A percentile compares a stretch with the other conserved stretches of the same genome.
Evolutionary conservation across 2,888 invertebrate species (phyloP).

Genomic region (Hemistola chrysoprasaria): DNA sequence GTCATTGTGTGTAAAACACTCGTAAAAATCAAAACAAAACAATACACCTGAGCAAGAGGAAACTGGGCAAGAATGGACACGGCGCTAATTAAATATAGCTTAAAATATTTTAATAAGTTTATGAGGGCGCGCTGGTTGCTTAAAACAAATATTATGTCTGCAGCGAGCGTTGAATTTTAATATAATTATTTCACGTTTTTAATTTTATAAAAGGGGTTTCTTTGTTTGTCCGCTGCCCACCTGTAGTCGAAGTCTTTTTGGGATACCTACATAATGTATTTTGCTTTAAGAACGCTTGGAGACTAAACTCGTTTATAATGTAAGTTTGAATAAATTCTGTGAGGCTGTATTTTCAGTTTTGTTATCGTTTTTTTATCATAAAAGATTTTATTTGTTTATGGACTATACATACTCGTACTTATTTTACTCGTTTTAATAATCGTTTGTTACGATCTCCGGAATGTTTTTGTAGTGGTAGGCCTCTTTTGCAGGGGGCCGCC

Average conservation of each 20-base stretch:
- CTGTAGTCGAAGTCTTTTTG: conserved; percentile 13
- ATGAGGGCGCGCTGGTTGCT: conserved; percentile 62
- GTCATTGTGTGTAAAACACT: conserved; percentile 13
- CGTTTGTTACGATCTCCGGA: too few relatives aligned
- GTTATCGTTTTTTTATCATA: too few relatives aligned
- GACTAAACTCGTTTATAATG: too few relatives aligned
- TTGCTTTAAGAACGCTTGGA: too few relatives aligned
- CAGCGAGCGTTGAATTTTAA: conserved; percentile 76
- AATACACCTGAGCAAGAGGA: conserved; percentile 54
- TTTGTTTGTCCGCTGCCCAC: conserved; percentile 39
- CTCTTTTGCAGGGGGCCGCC: too few relatives aligned
- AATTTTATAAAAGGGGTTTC: conserved; percentile 74
- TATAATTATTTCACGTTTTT: conserved; percentile 77
- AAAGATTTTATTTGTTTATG: too few relatives aligned
- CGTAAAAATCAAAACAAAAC: conserved; percentile 34
- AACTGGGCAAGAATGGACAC: conserved; percentile 30
- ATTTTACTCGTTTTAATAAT: too few relatives aligned
- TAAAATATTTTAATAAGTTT: conserved; percentile 81
- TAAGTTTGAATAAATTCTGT: too few relatives aligned
- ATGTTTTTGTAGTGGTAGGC: too few relatives aligned
- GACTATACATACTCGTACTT: too few relatives aligned
- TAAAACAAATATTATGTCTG: conserved; percentile 77
- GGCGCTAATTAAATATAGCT: conserved; percentile 76
- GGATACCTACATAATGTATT: too few relatives aligned
- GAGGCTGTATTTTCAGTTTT: too few relatives aligned